These are phyloP conservation scores for Melitaea cinxia DNA, from an alignment of 1,140 invertebrate genomes.

Conservation along the genomic window DNA sequence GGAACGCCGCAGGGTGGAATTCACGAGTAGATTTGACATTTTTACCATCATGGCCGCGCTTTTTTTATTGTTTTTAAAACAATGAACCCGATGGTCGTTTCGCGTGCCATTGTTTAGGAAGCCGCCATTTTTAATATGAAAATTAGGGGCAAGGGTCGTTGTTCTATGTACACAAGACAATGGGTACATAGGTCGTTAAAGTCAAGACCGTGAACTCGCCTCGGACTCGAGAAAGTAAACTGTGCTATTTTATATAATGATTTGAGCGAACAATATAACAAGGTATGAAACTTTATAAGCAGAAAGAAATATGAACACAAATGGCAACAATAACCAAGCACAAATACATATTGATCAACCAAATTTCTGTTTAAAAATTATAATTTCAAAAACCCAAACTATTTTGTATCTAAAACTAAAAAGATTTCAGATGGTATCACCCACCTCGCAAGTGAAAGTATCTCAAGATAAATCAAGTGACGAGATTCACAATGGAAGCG, in stretches of 20 bases:
- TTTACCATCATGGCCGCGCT: slow-evolving; percentile 69
- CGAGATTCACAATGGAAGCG: slow-evolving; percentile 1
- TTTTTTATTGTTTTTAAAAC: slow-evolving; percentile 76
- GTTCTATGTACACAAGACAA: slow-evolving; percentile 27
- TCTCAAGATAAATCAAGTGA: slow-evolving; percentile 5
- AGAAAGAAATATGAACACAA: not conserved
- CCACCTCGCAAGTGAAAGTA: not conserved
- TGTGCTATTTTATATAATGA: not conserved
- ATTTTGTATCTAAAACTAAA: not conserved
- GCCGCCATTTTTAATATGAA: slow-evolving; percentile 76
- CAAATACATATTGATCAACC: not conserved
- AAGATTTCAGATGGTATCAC: not conserved
- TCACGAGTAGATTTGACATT: slow-evolving; percentile 73
- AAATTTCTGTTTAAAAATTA: not conserved
- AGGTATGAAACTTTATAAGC: not conserved
- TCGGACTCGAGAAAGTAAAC: not conserved
- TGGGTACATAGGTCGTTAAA: slow-evolving; percentile 22
- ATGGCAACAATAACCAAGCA: not conserved
- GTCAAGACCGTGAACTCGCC: slow-evolving; percentile 25
- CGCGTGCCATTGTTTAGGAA: slow-evolving; percentile 62
- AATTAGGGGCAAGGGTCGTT: slow-evolving; percentile 61
- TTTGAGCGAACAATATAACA: too few relatives aligned
- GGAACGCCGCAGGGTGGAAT: slow-evolving; percentile 73
- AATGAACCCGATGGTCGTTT: slow-evolving; percentile 70
- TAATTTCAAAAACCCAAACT: not conserved